phyloP scores from a whole-genome alignment of 2,888 invertebrate species.

The Habrosyne pyritoides region DNA sequence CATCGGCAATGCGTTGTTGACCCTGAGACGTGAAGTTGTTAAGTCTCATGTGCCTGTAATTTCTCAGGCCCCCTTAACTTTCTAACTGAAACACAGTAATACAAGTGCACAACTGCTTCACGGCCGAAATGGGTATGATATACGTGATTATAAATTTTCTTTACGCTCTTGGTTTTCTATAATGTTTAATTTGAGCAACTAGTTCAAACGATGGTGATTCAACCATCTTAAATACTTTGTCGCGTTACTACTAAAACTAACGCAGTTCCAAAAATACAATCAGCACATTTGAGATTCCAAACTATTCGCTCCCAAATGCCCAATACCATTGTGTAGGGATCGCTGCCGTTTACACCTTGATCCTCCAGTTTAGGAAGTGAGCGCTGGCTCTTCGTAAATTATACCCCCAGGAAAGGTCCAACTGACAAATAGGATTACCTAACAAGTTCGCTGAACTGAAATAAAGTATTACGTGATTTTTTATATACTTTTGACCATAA shows the following conservation, averaged over 20 bases:
- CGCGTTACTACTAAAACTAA: neutral
- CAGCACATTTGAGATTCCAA: slow-evolving; percentile 21
- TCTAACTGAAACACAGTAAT: too few species aligned
- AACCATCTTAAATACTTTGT: too few species aligned
- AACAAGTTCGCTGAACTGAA: slow-evolving; percentile 14
- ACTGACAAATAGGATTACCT: slow-evolving; percentile 25
- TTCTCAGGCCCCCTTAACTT: too few species aligned
- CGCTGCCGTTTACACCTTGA: slow-evolving; percentile 45
- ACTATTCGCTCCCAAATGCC: slow-evolving; percentile 31
- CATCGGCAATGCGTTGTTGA: too few species aligned
- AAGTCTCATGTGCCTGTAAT: too few species aligned
- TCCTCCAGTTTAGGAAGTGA: slow-evolving; percentile 40
- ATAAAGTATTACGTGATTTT: slow-evolving; percentile 15
- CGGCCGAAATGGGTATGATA: too few species aligned
- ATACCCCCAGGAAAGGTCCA: slow-evolving; percentile 38
- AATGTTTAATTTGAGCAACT: too few species aligned
- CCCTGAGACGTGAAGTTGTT: too few species aligned
- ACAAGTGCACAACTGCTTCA: too few species aligned
- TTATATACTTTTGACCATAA: neutral
- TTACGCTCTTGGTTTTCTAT: too few species aligned
- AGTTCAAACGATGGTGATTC: too few species aligned
- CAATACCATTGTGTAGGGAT: slow-evolving; percentile 24
- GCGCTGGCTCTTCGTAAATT: slow-evolving; percentile 45
- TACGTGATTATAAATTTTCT: too few species aligned
- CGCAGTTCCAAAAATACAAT: slow-evolving; percentile 13